Base-by-base conservation (phyloP, 2,797 vertebrate species). In the Microcaecilia unicolor region DNA sequence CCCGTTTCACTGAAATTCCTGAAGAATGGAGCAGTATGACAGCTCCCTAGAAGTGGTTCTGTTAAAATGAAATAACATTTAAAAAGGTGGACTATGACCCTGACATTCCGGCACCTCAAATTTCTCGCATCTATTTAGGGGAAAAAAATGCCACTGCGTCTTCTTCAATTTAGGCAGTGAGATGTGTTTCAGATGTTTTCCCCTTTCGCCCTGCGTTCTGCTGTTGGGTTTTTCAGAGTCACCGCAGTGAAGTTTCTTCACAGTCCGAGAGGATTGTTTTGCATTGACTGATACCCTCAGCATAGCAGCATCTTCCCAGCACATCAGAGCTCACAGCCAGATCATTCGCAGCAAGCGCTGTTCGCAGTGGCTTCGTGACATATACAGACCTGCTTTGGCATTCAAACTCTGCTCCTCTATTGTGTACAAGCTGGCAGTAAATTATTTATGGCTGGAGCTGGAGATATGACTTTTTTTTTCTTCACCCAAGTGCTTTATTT, bases 231-330 rank as follows among this genome's bases (percentile, higher is more conserved):
- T 78, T 71, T 78, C 72, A 70, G 61, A 67, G 58, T 37, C 78
- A 50, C 75, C 78, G 78, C 64, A 64, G 74, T 75, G n/a, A 53
- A 61, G 55, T 55, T 69, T 50, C 65, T 72, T 72, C 77, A 74
- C 76, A 41, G 40, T 79, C 67, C 71, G 76, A 79, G 64, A 63
- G 64, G 83, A 83, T 80, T 83, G 75, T 80, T 83, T 83, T 82
- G 72, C 67, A 44, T 65, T 78, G 79, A 73, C 73, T 78, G 74
- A 83, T 81, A 69, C 81, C 75, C 73, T 81, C 71, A 75, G 72
- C 54, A 63, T 76, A 79, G 73, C 69, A 63, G 72, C 74, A 81
- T 76, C 66, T 72, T 80, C 65, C 49, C 33, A 67, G 58, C 60
- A 65, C 48, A 84, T 81, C 75, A 76, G 71, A 81, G 66, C 70